Evolutionary conservation across 2,797 vertebrate genomes (phyloP).

Genomic region (Anableps anableps): DNA sequence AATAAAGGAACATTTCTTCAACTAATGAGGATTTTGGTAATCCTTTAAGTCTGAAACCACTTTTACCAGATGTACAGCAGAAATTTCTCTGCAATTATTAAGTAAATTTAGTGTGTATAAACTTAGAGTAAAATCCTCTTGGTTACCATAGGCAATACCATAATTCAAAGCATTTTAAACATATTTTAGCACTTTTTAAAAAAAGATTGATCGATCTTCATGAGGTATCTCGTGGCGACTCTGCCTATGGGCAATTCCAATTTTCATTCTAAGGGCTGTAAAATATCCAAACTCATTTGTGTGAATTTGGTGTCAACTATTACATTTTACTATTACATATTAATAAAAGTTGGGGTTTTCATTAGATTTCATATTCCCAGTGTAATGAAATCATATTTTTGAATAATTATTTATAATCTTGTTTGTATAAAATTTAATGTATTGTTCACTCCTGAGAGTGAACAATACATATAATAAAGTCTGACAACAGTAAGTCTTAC

Average conservation of each 20-base stretch:
- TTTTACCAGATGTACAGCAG: not conserved
- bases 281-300: not conserved
- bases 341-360: not conserved
- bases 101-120: not conserved
- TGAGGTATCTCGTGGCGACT: not conserved
- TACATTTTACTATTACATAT: not conserved
- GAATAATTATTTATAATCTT: too few species aligned
- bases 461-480: too few species aligned
- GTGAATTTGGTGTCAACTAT: not conserved
- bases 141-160: not conserved
- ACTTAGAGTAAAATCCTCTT: too few species aligned
- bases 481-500: too few species aligned
- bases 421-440: not conserved
- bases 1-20: constrained; percentile 5
- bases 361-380: not conserved
- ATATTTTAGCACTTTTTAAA: not conserved
- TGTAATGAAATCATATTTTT: not conserved
- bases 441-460: not conserved
- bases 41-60: not conserved
- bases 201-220: not conserved
- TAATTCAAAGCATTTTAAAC: not conserved
- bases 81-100: not conserved
- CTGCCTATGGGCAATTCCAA: not conserved
- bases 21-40: not conserved
- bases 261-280: not conserved